These are phyloP conservation scores for Tetragonisca angustula DNA, from an alignment of 2,888 invertebrate species.

Conservation along the genomic window DNA sequence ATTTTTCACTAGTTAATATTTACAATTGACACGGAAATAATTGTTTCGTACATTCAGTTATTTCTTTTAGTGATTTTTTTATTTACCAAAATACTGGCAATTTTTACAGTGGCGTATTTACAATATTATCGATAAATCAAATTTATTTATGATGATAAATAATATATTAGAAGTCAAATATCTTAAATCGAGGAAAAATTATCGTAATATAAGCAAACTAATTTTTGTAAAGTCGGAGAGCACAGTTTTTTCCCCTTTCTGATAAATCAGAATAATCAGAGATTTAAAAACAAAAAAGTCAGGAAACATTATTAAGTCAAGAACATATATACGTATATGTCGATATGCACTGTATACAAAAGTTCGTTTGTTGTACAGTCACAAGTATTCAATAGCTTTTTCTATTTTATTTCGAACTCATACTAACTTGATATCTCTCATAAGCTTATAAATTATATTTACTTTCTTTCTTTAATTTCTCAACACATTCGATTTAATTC, in stretches of 20 bases:
- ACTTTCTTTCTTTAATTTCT: constrained; percentile 14
- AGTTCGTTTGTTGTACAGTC: constrained; percentile 24
- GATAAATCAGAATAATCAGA: constrained; percentile 58
- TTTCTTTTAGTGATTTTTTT: constrained; percentile 77
- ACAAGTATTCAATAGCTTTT: constrained; percentile 16
- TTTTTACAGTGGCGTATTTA: constrained; percentile 82
- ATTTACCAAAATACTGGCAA: constrained; percentile 83
- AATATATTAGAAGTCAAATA: constrained; percentile 82
- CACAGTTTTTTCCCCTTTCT: constrained; percentile 79
- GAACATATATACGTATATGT: constrained; percentile 22
- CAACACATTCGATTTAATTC: constrained; percentile 15
- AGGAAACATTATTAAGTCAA: constrained; percentile 71
- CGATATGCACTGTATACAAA: constrained; percentile 5
- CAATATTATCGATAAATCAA: constrained; percentile 84
- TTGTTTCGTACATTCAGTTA: constrained; percentile 56
- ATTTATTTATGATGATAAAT: constrained; percentile 83
- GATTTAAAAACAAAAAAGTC: constrained; percentile 59
- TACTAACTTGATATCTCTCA: neutral
- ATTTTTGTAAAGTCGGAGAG: constrained; percentile 81
- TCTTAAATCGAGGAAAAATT: constrained; percentile 80
- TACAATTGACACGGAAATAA: constrained; percentile 26
- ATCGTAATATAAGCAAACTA: constrained; percentile 80
- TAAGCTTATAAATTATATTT: constrained; percentile 1
- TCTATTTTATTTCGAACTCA: constrained; percentile 19
- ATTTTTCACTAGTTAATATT: constrained; percentile 46